Evolutionary conservation across 2,113 vertebrate genomes (phyloP).

Genomic region (Mesocricetus auratus): DNA sequence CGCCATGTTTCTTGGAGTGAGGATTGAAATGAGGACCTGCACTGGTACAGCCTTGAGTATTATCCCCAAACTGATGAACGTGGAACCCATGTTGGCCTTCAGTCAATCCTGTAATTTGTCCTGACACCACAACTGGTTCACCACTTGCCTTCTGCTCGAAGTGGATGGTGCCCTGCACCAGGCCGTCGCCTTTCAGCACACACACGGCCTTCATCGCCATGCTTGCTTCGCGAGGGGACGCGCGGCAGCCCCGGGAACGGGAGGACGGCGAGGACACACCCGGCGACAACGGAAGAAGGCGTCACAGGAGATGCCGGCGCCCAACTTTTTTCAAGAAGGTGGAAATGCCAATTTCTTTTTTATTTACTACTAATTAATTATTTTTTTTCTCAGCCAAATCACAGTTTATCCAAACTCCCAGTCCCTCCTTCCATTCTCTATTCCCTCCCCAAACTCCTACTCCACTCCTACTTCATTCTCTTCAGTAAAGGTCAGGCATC

Average conservation of each 20-base stretch:
- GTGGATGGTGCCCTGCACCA: no score
- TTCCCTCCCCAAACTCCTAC: background rate
- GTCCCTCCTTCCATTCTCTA: no score
- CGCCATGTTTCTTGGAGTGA: slow-evolving; percentile 90
- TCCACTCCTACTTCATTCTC: background rate
- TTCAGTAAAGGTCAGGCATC: background rate
- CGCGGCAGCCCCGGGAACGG: no score
- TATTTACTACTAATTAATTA: background rate
- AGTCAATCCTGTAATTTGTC: slow-evolving; percentile 83
- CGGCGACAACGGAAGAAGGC: no score
- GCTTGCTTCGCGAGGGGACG: no score
- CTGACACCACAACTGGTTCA: slow-evolving; percentile 82
- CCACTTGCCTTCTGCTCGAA: slow-evolving; percentile 82
- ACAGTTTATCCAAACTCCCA: background rate
- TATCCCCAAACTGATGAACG: slow-evolving; percentile 90
- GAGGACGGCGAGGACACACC: no score
- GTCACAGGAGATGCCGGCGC: no score
- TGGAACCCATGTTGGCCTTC: slow-evolving; percentile 90
- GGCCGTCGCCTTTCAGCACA: no score
- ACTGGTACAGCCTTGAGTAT: slow-evolving; percentile 93
- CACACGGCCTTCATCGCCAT: no score
- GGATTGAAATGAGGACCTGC: slow-evolving; percentile 98
- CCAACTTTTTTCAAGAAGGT: no score
- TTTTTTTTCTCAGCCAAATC: background rate
- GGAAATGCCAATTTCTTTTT: background rate